Conservation (phyloP, 2,888 invertebrate genomes). For the Temnothorax rugatulus region DNA sequence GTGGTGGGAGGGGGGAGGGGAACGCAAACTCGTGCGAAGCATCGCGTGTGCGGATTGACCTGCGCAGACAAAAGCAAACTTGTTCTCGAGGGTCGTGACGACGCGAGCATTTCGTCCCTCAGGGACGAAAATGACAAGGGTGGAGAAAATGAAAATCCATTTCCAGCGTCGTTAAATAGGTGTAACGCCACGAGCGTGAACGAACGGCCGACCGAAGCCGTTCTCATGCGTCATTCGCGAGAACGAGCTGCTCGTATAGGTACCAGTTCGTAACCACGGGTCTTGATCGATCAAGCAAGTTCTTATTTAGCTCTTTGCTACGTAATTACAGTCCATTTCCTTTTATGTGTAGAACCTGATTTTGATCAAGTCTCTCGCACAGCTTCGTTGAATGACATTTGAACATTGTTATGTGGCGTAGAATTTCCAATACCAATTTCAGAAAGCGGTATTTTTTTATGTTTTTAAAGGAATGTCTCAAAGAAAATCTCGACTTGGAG, state of each 20-base stretch:
- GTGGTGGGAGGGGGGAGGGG: background rate
- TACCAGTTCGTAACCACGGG: background rate
- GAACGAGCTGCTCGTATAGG: background rate
- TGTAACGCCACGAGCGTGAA: background rate
- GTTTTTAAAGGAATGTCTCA: background rate
- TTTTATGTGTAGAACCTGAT: conserved; percentile 8
- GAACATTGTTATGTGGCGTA: background rate
- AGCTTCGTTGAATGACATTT: background rate
- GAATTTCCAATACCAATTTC: background rate
- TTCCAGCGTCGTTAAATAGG: conserved; percentile 17
- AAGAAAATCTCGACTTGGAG: background rate
- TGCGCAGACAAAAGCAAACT: conserved; percentile 21
- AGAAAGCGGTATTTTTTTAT: background rate
- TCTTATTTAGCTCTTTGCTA: background rate
- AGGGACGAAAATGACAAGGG: conserved; percentile 39
- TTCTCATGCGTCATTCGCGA: conserved; percentile 10
- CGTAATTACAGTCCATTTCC: conserved; percentile 13
- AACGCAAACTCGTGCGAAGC: background rate
- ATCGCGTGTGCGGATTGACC: conserved; percentile 8
- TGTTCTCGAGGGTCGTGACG: background rate
- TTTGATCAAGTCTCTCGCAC: background rate
- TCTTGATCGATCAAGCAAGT: conserved; percentile 18
- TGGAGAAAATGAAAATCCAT: conserved; percentile 50
- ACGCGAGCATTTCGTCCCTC: conserved; percentile 22
- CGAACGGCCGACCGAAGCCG: background rate